These are phyloP conservation scores for Desmodus rotundus DNA, from an alignment of 2,113 vertebrate genomes.

Conservation along the genomic window DNA sequence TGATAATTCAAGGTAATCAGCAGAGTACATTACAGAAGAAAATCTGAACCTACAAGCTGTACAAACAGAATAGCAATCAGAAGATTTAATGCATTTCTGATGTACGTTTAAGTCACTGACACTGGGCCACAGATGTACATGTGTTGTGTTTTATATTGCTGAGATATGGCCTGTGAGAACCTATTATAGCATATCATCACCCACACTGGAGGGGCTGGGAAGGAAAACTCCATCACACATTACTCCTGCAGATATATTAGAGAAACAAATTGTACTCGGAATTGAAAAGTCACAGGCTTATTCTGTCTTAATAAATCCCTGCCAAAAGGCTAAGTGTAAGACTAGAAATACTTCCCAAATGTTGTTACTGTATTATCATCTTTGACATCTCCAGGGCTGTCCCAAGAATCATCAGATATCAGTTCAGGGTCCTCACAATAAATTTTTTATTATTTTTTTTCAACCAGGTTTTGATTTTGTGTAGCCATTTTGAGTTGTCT, in stretches of 20 bases:
- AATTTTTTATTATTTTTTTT: conserved; percentile 55
- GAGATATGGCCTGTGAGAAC: conserved; percentile 95
- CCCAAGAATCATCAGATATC: conserved; percentile 73
- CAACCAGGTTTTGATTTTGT: conserved; percentile 56
- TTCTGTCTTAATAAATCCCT: conserved; percentile 99
- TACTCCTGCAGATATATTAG: conserved; percentile 94
- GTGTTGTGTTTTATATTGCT: conserved; percentile 98
- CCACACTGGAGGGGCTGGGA: conserved; percentile 80
- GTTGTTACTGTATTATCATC: conserved; percentile 94
- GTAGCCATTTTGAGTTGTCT: conserved; percentile 66
- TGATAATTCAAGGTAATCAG: conserved; percentile 93
- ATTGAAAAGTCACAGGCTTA: conserved; percentile 99
- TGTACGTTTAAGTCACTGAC: conserved; percentile 96
- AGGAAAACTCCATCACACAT: conserved; percentile 98
- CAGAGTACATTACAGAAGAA: conserved; percentile 87
- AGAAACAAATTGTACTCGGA: conserved; percentile 99
- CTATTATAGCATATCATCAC: conserved; percentile 95
- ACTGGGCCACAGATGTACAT: conserved; percentile 99
- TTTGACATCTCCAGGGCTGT: conserved; percentile 88
- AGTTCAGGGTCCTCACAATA: conserved; percentile 72
- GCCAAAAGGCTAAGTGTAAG: conserved; percentile 96
- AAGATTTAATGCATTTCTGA: conserved; percentile 99
- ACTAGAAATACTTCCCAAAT: conserved; percentile 90
- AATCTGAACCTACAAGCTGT: conserved; percentile 89
- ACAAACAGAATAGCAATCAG: conserved; percentile 95